Evolutionary conservation across 1,140 invertebrate species (phyloP).

Genomic region (Sarcophaga peregrina): DNA sequence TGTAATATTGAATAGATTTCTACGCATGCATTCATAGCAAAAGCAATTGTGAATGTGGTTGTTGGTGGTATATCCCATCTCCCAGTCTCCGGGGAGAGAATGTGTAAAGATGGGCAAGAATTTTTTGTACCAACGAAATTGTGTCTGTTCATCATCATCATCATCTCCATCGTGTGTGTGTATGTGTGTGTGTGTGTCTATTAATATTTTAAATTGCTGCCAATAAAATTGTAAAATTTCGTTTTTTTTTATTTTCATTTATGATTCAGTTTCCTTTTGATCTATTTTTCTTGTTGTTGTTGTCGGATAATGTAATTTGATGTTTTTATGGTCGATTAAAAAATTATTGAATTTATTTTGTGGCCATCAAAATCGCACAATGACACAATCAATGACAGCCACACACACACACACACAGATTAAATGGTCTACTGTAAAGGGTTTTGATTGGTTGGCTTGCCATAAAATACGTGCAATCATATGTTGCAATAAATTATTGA

Average conservation of each 20-base stretch:
- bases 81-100: background rate
- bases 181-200: slow-evolving; percentile 49
- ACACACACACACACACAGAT: too few species aligned
- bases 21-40: background rate
- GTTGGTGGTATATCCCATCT: slow-evolving; percentile 35
- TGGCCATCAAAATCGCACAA: background rate
- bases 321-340: slow-evolving; percentile 63
- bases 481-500: too few species aligned
- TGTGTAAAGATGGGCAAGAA: background rate
- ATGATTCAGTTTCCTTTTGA: too few species aligned
- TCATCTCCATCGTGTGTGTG: too few species aligned
- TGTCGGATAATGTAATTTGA: slow-evolving; percentile 52
- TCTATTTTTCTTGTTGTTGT: background rate
- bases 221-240: slow-evolving; percentile 60
- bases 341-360: slow-evolving; percentile 37
- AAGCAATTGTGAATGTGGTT: slow-evolving; percentile 38
- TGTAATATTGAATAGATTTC: slow-evolving; percentile 60
- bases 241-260: slow-evolving; percentile 32
- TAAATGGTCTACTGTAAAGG: too few species aligned
- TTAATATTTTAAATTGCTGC: slow-evolving; percentile 60
- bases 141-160: background rate
- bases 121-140: too few species aligned
- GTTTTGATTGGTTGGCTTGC: too few species aligned
- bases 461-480: too few species aligned
- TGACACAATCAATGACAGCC: too few species aligned